phyloP scores from a whole-genome alignment of 2,888 invertebrate species.

The Helicoverpa assulta region DNA sequence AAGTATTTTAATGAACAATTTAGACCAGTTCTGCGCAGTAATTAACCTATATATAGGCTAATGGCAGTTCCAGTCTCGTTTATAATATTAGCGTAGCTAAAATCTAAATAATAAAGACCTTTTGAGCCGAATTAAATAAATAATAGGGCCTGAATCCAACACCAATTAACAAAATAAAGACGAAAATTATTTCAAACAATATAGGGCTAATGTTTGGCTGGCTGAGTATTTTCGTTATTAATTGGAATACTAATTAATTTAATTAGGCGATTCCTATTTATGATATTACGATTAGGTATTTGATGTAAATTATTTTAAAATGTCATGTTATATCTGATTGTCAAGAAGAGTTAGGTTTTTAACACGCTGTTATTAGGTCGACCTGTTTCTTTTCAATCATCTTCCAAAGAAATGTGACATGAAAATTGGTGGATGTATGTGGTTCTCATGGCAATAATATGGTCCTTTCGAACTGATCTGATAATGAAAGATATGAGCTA shows the following conservation, averaged over 20 bases:
- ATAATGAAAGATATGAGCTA: too few relatives aligned
- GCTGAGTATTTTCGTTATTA: slow-evolving; percentile 50
- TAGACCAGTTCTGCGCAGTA: background rate
- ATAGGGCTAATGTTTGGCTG: slow-evolving; percentile 38
- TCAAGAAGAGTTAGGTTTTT: too few relatives aligned
- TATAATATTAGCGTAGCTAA: background rate
- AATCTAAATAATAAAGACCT: background rate
- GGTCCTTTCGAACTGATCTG: too few relatives aligned
- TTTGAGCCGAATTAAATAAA: slow-evolving; percentile 43
- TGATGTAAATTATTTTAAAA: background rate
- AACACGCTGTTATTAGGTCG: too few relatives aligned
- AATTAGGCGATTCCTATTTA: slow-evolving; percentile 43
- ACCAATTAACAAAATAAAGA: slow-evolving; percentile 44
- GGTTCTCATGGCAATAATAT: too few relatives aligned
- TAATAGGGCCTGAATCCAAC: slow-evolving; percentile 33
- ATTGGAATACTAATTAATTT: slow-evolving; percentile 57
- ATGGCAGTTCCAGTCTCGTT: background rate
- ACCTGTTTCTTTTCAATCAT: too few relatives aligned
- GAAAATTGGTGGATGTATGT: too few relatives aligned
- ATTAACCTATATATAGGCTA: background rate
- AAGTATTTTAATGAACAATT: background rate
- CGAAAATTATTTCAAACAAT: slow-evolving; percentile 50
- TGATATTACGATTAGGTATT: too few relatives aligned
- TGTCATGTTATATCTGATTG: background rate
- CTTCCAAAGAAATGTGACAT: too few relatives aligned